Evolutionary conservation across 2,888 invertebrate genomes (phyloP).

Genomic region (Chydorus sphaericus): DNA sequence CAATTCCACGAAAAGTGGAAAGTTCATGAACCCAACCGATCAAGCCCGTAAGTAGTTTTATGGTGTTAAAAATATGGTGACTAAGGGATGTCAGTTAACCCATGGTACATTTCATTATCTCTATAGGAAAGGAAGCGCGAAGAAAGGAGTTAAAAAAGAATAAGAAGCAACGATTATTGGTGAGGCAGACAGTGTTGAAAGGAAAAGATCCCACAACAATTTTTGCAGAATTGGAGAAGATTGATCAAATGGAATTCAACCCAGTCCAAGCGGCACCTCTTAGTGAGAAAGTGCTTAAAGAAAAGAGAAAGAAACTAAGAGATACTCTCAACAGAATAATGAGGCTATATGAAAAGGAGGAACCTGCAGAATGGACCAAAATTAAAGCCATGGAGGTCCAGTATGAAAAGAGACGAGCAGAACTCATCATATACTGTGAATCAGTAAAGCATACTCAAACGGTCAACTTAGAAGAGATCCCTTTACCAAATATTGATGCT

Average conservation of each 20-base stretch:
- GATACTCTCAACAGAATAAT: conserved; percentile 89
- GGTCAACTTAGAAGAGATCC: conserved; percentile 87
- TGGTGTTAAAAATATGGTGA: background rate
- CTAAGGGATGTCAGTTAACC: background rate
- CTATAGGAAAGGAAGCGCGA: conserved; percentile 83
- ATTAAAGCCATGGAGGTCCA: conserved; percentile 79
- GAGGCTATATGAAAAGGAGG: conserved; percentile 86
- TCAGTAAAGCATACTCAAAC: conserved; percentile 90
- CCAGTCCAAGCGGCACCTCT: conserved; percentile 85
- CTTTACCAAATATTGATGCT: conserved; percentile 47
- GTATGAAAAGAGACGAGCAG: conserved; percentile 74
- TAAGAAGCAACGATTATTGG: conserved; percentile 90
- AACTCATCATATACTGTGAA: conserved; percentile 82
- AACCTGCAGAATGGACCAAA: conserved; percentile 84
- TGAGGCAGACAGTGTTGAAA: conserved; percentile 88
- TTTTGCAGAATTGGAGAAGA: conserved; percentile 88
- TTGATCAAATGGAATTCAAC: conserved; percentile 97
- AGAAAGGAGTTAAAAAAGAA: conserved; percentile 97
- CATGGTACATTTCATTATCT: conserved; percentile 13
- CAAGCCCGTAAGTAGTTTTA: conserved; percentile 72
- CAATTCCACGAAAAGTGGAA: conserved; percentile 99
- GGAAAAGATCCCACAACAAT: conserved; percentile 94
- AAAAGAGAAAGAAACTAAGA: conserved; percentile 85
- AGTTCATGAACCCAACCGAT: conserved; percentile 99
- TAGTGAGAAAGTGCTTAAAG: conserved; percentile 91